These are phyloP conservation scores for Camelus bactrianus DNA, from an alignment of 2,113 vertebrate genomes.

Conservation along the genomic window DNA sequence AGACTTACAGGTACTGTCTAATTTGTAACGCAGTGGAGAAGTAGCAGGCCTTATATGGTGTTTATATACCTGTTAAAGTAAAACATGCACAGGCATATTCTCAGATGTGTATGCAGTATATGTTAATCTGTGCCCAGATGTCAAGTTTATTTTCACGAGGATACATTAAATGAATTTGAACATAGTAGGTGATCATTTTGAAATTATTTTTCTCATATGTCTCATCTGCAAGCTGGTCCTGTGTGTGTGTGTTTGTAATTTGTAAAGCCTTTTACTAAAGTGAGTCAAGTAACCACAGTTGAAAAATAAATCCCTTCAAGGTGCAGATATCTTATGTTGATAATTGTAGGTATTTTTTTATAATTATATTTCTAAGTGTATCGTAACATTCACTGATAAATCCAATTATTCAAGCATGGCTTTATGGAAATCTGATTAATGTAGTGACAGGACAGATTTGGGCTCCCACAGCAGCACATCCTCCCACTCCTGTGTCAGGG, in stretches of 20 bases:
- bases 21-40: neutral
- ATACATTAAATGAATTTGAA: slow-evolving; percentile 42
- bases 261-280: slow-evolving; percentile 54
- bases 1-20: neutral
- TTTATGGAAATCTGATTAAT: slow-evolving; percentile 85
- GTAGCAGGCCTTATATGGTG: neutral
- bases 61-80: neutral
- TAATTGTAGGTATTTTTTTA: slow-evolving; percentile 72
- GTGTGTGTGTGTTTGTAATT: slow-evolving; percentile 27
- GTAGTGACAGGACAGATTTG: slow-evolving; percentile 90
- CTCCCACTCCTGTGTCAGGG: slow-evolving; percentile 87
- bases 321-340: slow-evolving; percentile 63
- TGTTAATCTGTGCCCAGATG: neutral
- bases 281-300: slow-evolving; percentile 65
- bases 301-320: slow-evolving; percentile 72
- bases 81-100: neutral
- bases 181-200: slow-evolving; percentile 59
- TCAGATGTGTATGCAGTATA: neutral
- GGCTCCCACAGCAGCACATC: slow-evolving; percentile 85
- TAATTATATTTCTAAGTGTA: slow-evolving; percentile 62
- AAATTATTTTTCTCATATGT: slow-evolving; percentile 56
- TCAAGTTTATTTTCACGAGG: slow-evolving; percentile 53
- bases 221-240: neutral
- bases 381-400: slow-evolving; percentile 77
- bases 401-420: slow-evolving; percentile 75